Evolutionary conservation across 2,113 vertebrate genomes (phyloP).

Genomic region (Elaphurus davidianus): DNA sequence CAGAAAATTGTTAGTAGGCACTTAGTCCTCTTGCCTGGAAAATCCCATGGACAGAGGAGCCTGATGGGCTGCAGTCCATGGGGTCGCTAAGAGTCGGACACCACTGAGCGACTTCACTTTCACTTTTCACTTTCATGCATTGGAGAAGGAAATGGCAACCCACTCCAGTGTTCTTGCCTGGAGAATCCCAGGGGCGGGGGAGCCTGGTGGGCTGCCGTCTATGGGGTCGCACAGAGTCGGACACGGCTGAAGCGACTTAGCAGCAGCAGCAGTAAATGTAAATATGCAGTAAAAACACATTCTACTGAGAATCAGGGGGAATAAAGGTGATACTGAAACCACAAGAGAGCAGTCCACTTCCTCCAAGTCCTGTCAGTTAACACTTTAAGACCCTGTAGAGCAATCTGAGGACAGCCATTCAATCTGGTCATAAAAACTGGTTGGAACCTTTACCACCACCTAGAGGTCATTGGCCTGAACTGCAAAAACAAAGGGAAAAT

Average conservation of each 20-base stretch:
- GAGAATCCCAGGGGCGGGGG: no score
- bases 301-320: not conserved
- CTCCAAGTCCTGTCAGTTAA: not conserved
- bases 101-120: no score
- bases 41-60: no score
- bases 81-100: no score
- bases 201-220: no score
- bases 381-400: not conserved
- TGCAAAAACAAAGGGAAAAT: not conserved
- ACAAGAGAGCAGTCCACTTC: not conserved
- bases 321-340: not conserved
- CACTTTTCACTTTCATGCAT: no score
- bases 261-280: not conserved
- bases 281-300: not conserved
- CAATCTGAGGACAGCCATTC: not conserved
- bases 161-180: no score
- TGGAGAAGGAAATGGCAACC: no score
- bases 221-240: no score
- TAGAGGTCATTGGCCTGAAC: not conserved
- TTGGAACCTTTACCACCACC: conserved; percentile 53
- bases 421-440: not conserved
- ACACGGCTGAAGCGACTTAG: no score
- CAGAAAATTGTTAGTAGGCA: not conserved
- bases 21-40: no score
- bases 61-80: no score